Evolutionary conservation across 2,797 vertebrate genomes (phyloP).

Genomic region (Prionace glauca): DNA sequence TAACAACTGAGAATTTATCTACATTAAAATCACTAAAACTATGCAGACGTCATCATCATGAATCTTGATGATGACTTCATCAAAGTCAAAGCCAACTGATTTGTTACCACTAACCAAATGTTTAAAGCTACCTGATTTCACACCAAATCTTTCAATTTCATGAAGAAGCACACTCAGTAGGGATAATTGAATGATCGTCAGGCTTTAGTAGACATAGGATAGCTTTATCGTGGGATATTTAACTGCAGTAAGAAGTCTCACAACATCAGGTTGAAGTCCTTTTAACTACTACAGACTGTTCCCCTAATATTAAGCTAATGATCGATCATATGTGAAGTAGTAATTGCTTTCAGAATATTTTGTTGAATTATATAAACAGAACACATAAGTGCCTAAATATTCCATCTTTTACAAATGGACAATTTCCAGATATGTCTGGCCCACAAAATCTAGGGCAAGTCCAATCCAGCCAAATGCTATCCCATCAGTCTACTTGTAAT

Average conservation of each 20-base stretch:
- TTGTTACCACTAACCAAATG: background rate
- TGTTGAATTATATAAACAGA: background rate
- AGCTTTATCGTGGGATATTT: background rate
- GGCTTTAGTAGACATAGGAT: background rate
- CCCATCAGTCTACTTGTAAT: background rate
- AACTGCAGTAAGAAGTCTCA: background rate
- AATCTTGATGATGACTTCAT: too few species aligned
- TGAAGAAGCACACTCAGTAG: background rate
- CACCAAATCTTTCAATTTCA: background rate
- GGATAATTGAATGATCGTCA: background rate
- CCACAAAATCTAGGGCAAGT: background rate
- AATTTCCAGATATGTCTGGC: background rate
- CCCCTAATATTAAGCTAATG: background rate
- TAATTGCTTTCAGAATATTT: background rate
- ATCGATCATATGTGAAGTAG: background rate
- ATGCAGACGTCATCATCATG: background rate
- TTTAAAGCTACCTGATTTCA: background rate
- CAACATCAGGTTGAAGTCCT: too few species aligned
- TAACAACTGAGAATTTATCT: background rate
- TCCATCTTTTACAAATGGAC: background rate
- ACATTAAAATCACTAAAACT: background rate
- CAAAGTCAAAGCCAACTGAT: too few species aligned
- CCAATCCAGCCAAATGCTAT: background rate
- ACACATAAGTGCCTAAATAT: background rate
- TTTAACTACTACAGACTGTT: background rate